Evolutionary conservation across 2,797 vertebrate species (phyloP).

Genomic region (Pagetopsis macropterus): DNA sequence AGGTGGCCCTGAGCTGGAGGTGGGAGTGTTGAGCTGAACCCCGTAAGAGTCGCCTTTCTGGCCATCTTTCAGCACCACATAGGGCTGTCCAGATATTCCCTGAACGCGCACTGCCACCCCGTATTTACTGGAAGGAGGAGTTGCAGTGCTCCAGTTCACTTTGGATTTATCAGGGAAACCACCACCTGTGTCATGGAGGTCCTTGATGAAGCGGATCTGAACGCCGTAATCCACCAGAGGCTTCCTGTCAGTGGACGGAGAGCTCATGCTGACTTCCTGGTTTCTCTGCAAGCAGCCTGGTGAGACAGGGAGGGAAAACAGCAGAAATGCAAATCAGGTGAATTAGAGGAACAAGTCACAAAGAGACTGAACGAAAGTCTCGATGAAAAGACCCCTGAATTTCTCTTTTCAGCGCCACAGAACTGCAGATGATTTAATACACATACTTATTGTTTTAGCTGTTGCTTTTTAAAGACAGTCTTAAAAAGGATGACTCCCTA

Average conservation of each 20-base stretch:
- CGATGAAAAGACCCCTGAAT: not conserved
- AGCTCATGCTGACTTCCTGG: conserved; percentile 78
- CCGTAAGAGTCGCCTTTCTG: conserved; percentile 92
- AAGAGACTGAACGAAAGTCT: conserved; percentile 9
- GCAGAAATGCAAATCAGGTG: conserved; percentile 59
- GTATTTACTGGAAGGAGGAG: conserved; percentile 81
- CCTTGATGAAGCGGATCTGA: conserved; percentile 96
- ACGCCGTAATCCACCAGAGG: conserved; percentile 91
- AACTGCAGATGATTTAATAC: not conserved
- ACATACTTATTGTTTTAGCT: conserved; percentile 4
- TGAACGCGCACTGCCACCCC: conserved; percentile 94
- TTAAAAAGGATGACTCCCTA: not conserved
- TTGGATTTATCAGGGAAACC: conserved; percentile 76
- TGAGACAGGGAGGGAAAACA: conserved; percentile 7
- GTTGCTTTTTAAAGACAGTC: not conserved
- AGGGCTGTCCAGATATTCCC: conserved; percentile 95
- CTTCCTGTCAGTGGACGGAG: conserved; percentile 84
- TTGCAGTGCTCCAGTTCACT: conserved; percentile 21
- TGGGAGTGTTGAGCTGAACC: conserved; percentile 88
- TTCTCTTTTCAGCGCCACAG: not conserved
- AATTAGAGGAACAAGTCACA: conserved; percentile 28
- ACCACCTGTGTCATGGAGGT: conserved; percentile 84
- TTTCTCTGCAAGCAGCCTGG: conserved; percentile 38
- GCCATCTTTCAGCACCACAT: conserved; percentile 94
- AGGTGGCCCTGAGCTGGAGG: conserved; percentile 58